Percentiles rank a stretch among this genome's conserved stretches.
These are phyloP conservation scores for Cheumatopsyche charites DNA, from an alignment of 1,140 invertebrate species.

Conservation along the genomic window DNA sequence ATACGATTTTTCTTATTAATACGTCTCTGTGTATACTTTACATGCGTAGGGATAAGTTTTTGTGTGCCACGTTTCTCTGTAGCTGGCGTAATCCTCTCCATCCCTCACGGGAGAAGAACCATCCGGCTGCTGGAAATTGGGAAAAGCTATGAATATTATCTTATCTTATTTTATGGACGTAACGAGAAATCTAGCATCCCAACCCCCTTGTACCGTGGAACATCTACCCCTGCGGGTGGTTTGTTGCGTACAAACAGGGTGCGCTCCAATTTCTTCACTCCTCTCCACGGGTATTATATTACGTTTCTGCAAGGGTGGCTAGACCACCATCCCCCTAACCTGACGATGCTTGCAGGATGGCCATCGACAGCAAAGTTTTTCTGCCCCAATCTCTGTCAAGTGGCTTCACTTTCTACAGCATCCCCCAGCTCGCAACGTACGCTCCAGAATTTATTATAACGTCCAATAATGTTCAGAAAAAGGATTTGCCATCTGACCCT, in stretches of 20 bases:
- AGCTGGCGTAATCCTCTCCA: conserved; percentile 27
- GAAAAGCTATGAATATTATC: conserved; percentile 49
- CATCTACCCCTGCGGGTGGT: background rate
- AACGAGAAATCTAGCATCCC: conserved; percentile 41
- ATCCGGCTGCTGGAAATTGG: conserved; percentile 34
- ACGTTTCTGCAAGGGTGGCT: conserved; percentile 30
- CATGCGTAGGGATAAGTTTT: background rate
- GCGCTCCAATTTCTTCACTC: conserved; percentile 36
- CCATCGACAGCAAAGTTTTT: conserved; percentile 31
- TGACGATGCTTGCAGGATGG: background rate
- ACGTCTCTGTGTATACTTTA: background rate
- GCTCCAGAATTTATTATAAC: conserved; percentile 29
- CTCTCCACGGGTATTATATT: conserved; percentile 38
- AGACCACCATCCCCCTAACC: background rate
- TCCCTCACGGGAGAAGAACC: conserved; percentile 36
- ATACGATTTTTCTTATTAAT: conserved; percentile 5
- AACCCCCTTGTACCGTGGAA: background rate
- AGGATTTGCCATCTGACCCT: conserved; percentile 1
- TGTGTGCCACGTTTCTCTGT: conserved; percentile 10
- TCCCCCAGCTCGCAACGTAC: conserved; percentile 10
- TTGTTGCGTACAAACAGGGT: conserved; percentile 37
- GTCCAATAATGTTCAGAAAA: background rate
- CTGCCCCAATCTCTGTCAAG: conserved; percentile 33
- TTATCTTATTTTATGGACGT: conserved; percentile 49
- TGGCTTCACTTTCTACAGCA: conserved; percentile 23